phyloP scores from a whole-genome alignment of 2,113 vertebrate species.

The Regulus satrapa region DNA sequence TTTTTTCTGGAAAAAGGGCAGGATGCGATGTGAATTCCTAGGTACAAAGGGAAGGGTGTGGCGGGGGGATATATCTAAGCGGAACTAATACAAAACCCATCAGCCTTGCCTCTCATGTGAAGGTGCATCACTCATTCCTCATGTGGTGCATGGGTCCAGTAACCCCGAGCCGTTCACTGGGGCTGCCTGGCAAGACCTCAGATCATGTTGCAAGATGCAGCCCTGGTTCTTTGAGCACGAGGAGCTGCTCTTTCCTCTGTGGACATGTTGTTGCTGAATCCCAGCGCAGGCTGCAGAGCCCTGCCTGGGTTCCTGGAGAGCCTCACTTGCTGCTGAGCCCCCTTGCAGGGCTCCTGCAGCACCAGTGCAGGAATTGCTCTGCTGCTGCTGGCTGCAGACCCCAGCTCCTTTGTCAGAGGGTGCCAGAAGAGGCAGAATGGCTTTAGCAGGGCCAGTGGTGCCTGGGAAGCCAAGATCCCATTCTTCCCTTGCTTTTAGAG shows the following conservation, averaged over 20 bases:
- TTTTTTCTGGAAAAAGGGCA: background rate
- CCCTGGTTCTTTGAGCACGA: background rate
- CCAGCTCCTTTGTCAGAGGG: background rate
- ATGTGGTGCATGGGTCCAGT: background rate
- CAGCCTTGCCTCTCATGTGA: background rate
- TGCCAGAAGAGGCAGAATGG: background rate
- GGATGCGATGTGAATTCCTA: background rate
- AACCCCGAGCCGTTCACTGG: background rate
- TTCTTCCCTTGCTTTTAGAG: background rate
- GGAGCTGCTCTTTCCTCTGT: background rate
- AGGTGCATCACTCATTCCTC: background rate
- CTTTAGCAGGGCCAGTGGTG: background rate
- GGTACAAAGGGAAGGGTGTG: background rate
- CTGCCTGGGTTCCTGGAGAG: background rate
- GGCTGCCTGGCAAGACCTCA: background rate
- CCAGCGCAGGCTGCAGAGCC: background rate
- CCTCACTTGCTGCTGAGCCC: background rate
- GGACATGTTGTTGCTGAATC: background rate
- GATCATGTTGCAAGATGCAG: background rate
- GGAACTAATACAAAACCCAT: background rate
- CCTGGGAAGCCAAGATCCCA: background rate
- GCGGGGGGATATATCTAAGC: background rate
- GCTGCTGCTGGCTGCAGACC: background rate
- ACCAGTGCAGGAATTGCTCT: background rate
- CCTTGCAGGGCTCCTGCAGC: background rate